Evolutionary conservation across 2,113 vertebrate genomes (phyloP).

Genomic region (Tenebrosternarchus preto): DNA sequence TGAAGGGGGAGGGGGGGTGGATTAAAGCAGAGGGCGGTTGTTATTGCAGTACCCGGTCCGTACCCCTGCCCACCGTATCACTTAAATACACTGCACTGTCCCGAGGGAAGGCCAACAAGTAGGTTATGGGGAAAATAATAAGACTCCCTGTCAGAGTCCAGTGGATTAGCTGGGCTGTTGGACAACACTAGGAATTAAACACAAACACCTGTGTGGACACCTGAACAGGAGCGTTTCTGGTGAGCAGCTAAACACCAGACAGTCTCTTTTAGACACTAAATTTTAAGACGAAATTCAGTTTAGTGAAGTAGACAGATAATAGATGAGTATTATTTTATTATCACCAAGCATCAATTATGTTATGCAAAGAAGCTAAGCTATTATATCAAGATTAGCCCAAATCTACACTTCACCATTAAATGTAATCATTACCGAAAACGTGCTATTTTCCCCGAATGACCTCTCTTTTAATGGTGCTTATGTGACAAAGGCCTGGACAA

Average conservation of each 20-base stretch:
- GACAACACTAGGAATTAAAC: conserved; percentile 73
- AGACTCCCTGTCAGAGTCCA: conserved; percentile 75
- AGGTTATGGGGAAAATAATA: conserved; percentile 76
- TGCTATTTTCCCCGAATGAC: not conserved
- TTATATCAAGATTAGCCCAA: not conserved
- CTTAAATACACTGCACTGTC: conserved; percentile 39
- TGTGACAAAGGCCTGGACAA: conserved; percentile 7
- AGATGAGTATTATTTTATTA: too few relatives aligned
- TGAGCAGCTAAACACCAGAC: not conserved
- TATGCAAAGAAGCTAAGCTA: not conserved
- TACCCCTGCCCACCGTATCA: conserved; percentile 41
- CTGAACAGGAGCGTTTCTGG: too few relatives aligned
- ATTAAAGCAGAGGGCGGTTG: conserved; percentile 51
- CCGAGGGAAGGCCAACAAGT: conserved; percentile 52
- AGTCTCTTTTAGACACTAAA: too few relatives aligned
- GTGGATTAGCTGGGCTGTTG: conserved; percentile 73
- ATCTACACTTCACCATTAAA: conserved; percentile 7
- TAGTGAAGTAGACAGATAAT: too few relatives aligned
- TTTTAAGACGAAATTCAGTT: too few relatives aligned
- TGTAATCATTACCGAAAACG: not conserved
- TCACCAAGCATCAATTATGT: too few relatives aligned
- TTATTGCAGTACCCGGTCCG: conserved; percentile 25
- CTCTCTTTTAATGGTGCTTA: not conserved
- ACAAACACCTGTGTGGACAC: conserved; percentile 54
- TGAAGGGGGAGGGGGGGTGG: conserved; percentile 58